Base-by-base conservation (phyloP, 1,140 invertebrate species). In the Cydia splendana region DNA sequence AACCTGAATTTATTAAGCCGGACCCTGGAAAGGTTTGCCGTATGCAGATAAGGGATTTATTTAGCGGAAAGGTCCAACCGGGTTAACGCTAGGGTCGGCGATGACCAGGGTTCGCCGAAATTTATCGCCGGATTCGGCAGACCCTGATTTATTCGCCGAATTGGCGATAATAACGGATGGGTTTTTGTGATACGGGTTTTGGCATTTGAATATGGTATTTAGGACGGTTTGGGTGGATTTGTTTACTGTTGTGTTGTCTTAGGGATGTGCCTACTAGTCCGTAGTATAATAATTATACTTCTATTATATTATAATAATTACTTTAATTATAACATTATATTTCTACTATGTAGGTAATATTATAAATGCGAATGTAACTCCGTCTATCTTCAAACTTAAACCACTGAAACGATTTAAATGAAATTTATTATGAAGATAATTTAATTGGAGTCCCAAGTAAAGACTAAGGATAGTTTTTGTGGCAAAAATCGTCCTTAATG, bases 21-120 rank as follows among this genome's bases (percentile, higher is more conserved):
- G 91, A 93, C 90, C 91, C 89, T 89, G 87, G 88, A 90, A 93
- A 93, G 91, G 91, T 93, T 92, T 91, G 91, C 90, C 90, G 88
- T 92, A 93, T 93, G 90, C 89, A 93, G 91, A 93, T 93, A 93
- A 93, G 91, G 89, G 90, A 93, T 93, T 93, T 93, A 93, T 93
- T 92, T 91, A 93, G 91, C 90, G 89, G 89, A 93, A 93, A 92
- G 90, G 90, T 93, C 90, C 90, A 88, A 88, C 88, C 85, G 87
- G 89, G 88, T 91, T 89, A 91, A 82, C 87, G 81, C 87, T 86
- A 86, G 89, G 91, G 88, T 87, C 88, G 83, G 77, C 84, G 89
- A 91, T 92, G 91, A 90, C 90, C 91, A 92, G 88, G 87, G 89
- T 91, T 89, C 87, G 87, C 78, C 81, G 78, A 88, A 91, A 91